These are phyloP conservation scores for Choristoneura fumiferana DNA, from an alignment of 1,140 invertebrate species.

Conservation along the genomic window DNA sequence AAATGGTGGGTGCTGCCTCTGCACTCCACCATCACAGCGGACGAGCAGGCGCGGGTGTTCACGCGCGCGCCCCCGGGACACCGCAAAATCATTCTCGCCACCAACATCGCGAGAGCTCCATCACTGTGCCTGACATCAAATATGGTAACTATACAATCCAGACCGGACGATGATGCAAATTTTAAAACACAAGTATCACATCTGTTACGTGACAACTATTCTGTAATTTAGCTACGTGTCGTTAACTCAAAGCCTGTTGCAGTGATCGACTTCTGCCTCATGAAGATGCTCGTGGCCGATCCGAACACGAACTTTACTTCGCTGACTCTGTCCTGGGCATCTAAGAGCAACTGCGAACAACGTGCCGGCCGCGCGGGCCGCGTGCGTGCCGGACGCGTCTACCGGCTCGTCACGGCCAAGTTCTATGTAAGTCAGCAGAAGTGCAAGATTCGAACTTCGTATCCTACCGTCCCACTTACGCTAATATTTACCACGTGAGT, in stretches of 20 bases:
- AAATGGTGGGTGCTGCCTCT: conserved; percentile 72
- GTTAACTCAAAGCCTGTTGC: too few species aligned
- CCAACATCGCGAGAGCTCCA: conserved; percentile 99
- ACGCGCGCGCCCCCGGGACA: conserved; percentile 71
- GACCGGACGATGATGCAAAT: too few species aligned
- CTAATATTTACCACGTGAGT: too few species aligned
- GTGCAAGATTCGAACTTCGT: neutral
- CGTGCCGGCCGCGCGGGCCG: conserved; percentile 94
- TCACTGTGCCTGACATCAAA: conserved; percentile 95
- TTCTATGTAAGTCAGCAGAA: conserved; percentile 84
- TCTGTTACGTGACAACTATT: too few species aligned
- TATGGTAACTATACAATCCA: conserved; percentile 81
- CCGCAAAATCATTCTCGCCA: conserved; percentile 94
- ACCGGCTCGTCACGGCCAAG: conserved; percentile 86
- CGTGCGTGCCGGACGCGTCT: conserved; percentile 91
- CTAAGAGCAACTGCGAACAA: conserved; percentile 93
- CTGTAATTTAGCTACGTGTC: too few species aligned
- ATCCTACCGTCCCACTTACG: too few species aligned
- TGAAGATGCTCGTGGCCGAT: conserved; percentile 89
- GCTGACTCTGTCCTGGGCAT: conserved; percentile 91
- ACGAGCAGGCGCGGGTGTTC: conserved; percentile 89
- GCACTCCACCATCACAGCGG: conserved; percentile 94
- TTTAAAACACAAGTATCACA: too few species aligned
- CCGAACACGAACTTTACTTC: conserved; percentile 87
- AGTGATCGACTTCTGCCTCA: conserved; percentile 98